Evolutionary conservation across 2,113 vertebrate species (phyloP), one percentile per base, ranked within the genome.

Genomic region (Rhinolophus ferrumequinum): DNA sequence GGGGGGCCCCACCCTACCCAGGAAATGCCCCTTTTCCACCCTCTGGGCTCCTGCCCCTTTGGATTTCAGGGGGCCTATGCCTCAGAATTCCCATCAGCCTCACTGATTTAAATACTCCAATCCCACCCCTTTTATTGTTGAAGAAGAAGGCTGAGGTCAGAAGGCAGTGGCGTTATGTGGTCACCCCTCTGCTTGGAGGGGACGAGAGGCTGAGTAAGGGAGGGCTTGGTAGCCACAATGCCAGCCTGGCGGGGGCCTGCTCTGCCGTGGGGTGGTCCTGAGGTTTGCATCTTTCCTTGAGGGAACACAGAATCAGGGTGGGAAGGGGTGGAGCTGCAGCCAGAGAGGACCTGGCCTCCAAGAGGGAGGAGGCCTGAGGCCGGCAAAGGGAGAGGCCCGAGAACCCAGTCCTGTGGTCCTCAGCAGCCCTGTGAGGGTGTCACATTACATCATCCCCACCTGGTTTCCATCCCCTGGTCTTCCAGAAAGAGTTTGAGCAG

Each of bases 251-350:
- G 41, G 33, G 3, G 4, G 44, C 64, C 38, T 1, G 1, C 30
- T 2, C 75, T 14, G 21, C 47, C 2, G 3, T 7, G 3, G 6
- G 22, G 21, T 1, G 2, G 44, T 13, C 6, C 64, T 1, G 3
- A 44, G 62, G 44, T 16, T 52, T 9, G 28, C 21, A 5, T n/a
- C 58, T 50, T 47, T 33, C 58, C 35, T 33, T 11, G 35, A 67
- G n/a, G 58, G 35, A 47, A 67, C 85, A 10, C 47, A 26, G 19
- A 70, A 73, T 47, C 72, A 9, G 41, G 16, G 9, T 10, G 15
- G 24, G 41, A 18, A 69, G 41, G 44, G 44, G 16, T 6, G 15
- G 38, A 24, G 47, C 69, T 73, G 67, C 28, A 35, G 35, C 28
- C n/a, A 54, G 67, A 16, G 14, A 6, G 35, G 26, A 50, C 47